Evolutionary conservation across 2,888 invertebrate genomes (phyloP).

Genomic region (Phortica okadai): DNA sequence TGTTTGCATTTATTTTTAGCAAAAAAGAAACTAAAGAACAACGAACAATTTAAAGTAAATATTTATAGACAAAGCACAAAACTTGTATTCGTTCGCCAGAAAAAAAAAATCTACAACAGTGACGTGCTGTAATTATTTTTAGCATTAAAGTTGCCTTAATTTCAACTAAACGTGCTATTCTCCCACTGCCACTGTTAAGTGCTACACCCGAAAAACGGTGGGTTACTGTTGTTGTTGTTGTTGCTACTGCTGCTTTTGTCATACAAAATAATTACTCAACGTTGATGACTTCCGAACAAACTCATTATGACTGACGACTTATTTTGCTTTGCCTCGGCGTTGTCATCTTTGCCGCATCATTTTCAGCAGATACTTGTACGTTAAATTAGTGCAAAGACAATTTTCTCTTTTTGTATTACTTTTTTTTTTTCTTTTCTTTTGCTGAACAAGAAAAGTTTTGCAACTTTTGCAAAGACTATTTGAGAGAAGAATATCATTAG

Average conservation of each 20-base stretch:
- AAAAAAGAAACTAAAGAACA: no score
- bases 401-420: background rate
- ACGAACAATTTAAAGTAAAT: no score
- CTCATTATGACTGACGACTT: constrained; percentile 8
- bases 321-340: constrained; percentile 3
- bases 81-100: background rate
- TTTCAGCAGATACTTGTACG: background rate
- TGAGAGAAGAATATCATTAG: background rate
- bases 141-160: background rate
- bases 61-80: no score
- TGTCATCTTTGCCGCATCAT: background rate
- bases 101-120: background rate
- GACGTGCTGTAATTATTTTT: constrained; percentile 11
- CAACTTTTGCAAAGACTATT: background rate
- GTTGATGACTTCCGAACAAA: constrained; percentile 4
- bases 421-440: background rate
- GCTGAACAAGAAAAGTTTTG: background rate
- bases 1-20: no score
- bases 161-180: background rate
- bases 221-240: background rate
- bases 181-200: background rate
- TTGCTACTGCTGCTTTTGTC: background rate
- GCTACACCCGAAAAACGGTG: background rate
- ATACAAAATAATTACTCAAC: constrained; percentile 10
- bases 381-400: background rate